Conservation (phyloP, 2,113 vertebrate species). For the Neopipo cinnamomea region DNA sequence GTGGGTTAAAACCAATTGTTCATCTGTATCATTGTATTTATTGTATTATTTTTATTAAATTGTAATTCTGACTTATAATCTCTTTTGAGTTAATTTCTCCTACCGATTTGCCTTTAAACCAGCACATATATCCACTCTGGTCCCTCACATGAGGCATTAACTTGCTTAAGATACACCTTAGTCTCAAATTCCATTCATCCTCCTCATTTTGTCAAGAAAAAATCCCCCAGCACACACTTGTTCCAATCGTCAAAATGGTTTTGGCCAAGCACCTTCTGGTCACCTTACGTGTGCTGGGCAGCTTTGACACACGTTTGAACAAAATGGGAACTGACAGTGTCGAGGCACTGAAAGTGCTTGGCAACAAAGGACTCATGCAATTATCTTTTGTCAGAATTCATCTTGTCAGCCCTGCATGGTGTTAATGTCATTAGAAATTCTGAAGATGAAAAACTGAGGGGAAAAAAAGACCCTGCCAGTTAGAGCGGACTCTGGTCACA, state of each 20-base stretch:
- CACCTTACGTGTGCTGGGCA: neutral
- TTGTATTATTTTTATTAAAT: too few relatives aligned
- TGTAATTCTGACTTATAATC: too few relatives aligned
- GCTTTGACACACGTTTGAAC: constrained; percentile 14
- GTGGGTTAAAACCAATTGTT: too few relatives aligned
- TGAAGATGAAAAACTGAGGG: neutral
- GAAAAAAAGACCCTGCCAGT: neutral
- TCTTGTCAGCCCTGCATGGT: constrained; percentile 46
- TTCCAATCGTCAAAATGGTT: neutral
- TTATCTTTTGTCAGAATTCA: constrained; percentile 78
- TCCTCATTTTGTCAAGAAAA: neutral
- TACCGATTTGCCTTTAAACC: too few relatives aligned
- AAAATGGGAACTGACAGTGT: constrained; percentile 74
- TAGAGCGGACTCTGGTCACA: neutral
- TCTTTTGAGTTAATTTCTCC: too few relatives aligned
- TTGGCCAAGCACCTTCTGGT: neutral
- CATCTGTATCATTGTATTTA: too few relatives aligned
- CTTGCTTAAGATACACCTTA: neutral
- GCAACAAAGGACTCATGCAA: constrained; percentile 51
- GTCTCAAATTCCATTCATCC: accelerated
- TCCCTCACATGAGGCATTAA: neutral
- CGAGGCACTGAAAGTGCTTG: neutral
- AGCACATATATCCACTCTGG: neutral
- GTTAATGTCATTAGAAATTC: constrained; percentile 46
- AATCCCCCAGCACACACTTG: accelerated